phyloP scores from a whole-genome alignment of 2,113 vertebrate genomes.

The Prunella fulvescens region DNA sequence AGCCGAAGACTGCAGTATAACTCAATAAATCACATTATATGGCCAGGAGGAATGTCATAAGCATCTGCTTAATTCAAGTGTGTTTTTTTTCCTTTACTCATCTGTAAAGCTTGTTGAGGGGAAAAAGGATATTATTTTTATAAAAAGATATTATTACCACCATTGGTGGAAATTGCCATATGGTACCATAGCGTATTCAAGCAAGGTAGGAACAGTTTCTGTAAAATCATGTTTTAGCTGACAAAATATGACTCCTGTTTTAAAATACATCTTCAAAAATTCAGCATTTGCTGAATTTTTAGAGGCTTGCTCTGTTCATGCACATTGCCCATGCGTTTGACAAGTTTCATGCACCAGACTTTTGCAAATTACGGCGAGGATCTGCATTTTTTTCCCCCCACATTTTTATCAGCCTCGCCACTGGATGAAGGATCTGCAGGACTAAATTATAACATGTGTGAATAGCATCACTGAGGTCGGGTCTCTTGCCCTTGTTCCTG shows the following conservation, averaged over 20 bases:
- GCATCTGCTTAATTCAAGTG: constrained; percentile 39
- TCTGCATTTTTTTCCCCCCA: neutral
- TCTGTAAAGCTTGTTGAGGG: neutral
- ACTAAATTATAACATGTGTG: fast-evolving
- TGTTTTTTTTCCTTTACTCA: neutral
- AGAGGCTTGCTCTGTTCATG: neutral
- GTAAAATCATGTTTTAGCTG: neutral
- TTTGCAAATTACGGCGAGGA: fast-evolving
- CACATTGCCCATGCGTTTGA: fast-evolving
- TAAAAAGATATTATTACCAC: neutral
- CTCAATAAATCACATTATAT: constrained; percentile 42
- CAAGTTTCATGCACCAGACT: neutral
- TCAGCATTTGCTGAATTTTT: neutral
- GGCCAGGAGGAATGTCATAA: constrained; percentile 40
- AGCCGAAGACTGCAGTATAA: constrained; percentile 39
- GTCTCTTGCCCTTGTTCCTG: neutral
- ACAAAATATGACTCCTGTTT: neutral
- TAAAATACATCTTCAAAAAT: neutral
- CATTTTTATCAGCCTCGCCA: neutral
- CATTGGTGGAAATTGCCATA: neutral
- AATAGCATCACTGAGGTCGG: fast-evolving
- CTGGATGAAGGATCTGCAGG: neutral
- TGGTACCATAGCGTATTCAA: neutral
- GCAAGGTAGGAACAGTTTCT: neutral
- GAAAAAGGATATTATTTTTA: neutral